Base-by-base conservation (phyloP, 2,113 vertebrate genomes). In the Chaetura pelagica region DNA sequence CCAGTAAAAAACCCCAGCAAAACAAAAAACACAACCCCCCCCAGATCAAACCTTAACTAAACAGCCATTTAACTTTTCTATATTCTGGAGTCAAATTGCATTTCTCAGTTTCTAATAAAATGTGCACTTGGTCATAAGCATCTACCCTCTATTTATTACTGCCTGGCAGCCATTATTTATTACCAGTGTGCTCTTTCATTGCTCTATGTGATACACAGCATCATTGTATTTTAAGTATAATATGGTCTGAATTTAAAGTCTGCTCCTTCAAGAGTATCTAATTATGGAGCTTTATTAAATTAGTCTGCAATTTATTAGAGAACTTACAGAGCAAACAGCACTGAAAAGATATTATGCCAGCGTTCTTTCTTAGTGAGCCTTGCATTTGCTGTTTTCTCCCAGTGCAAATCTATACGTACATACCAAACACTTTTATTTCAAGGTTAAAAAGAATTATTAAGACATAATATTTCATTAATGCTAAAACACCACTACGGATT, bases 61-160 rank as follows among this genome's bases (percentile, higher is more conserved):
- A 38, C 38, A 38, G 21, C 15, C 61, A 62, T 92, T 91, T 88
- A 76, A 82, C 63, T 96, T 80, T 94, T 83, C 68, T 84, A 35
- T 72, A 38, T 62, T 84, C 84, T 6, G 2, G 14, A 87, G 13
- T 84, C 86, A 95, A 96, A 96, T 89, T 89, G 71, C 23, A 85
- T 94, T 93, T 95, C 87, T 84, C 71, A 92, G 93, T 94, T 87
- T 80, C 78, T 78, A 90, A 96, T 88, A 87, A 93, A 87, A 95
- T 1, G 2, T 24, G 18, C 87, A 78, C 22, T 95, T 95, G 81
- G 46, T 87, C 79, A 55, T 90, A 95, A 94, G 77, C 55, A 88
- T 87, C 82, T 92, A 76, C 81, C 90, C 81, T 94, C 95, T 96
- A 97, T 96, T 96, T 97, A 75, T 82, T 84, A 85, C 91, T 89